phyloP scores from a whole-genome alignment of 1,140 invertebrate genomes.

The Druon quercuslanigerum region DNA sequence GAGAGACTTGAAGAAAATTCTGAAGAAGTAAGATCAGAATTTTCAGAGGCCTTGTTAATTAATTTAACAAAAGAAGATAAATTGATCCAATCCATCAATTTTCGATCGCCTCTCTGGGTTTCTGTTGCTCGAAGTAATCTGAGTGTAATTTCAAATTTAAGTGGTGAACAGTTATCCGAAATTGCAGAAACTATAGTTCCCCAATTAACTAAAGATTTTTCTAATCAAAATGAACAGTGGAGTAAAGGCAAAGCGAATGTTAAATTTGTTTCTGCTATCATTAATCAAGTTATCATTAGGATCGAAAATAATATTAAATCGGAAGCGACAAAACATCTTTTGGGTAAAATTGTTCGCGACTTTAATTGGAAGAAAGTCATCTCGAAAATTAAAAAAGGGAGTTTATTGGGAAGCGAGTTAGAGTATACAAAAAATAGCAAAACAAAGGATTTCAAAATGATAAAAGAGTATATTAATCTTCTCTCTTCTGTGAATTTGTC shows the following conservation, averaged over 20 bases:
- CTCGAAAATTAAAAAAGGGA: background rate
- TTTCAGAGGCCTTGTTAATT: background rate
- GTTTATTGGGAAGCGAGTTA: background rate
- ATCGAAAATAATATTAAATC: constrained; percentile 4
- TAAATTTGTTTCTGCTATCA: background rate
- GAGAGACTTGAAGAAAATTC: background rate
- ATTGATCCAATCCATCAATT: background rate
- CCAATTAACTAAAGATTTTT: background rate
- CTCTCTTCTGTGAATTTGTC: background rate
- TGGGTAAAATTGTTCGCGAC: background rate
- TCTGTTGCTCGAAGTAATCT: constrained; percentile 4
- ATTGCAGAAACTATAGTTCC: background rate
- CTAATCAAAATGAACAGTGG: background rate
- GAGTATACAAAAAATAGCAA: constrained; percentile 6
- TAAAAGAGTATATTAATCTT: background rate
- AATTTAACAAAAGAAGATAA: background rate
- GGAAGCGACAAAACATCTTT: constrained; percentile 2
- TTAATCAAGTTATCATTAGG: background rate
- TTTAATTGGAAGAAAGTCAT: constrained; percentile 16
- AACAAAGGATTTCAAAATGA: background rate
- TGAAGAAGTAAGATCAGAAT: background rate
- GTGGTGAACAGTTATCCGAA: background rate
- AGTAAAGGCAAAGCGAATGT: background rate
- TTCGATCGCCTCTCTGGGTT: background rate
- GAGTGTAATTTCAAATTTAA: background rate